These are phyloP conservation scores for Callosobruchus maculatus DNA, from an alignment of 2,888 invertebrate genomes.

Conservation along the genomic window DNA sequence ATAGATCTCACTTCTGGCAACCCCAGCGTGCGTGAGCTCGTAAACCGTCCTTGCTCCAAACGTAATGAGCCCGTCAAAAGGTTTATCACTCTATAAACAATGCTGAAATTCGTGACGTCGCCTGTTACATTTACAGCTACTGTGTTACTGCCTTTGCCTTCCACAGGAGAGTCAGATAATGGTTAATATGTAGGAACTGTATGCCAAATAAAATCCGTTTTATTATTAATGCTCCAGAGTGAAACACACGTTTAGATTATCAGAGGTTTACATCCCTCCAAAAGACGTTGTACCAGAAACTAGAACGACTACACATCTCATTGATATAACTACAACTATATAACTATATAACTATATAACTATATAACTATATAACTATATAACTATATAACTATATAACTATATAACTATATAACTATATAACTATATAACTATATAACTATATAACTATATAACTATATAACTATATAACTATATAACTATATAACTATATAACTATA, in stretches of 20 bases:
- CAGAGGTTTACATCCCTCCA: slow-evolving; percentile 19
- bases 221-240: slow-evolving; percentile 24
- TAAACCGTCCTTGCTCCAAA: slow-evolving; percentile 44
- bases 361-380: no score
- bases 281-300: neutral
- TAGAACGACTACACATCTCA: neutral
- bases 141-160: neutral
- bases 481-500: no score
- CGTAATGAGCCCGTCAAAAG: slow-evolving; percentile 46
- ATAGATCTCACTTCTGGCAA: slow-evolving; percentile 7
- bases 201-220: slow-evolving; percentile 36
- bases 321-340: no score
- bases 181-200: slow-evolving; percentile 34
- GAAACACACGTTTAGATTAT: slow-evolving; percentile 25
- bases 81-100: slow-evolving; percentile 50
- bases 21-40: slow-evolving; percentile 22
- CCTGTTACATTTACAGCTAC: slow-evolving; percentile 27
- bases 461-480: no score
- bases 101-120: slow-evolving; percentile 33
- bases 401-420: no score
- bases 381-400: no score
- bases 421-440: no score
- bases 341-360: no score
- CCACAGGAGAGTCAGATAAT: slow-evolving; percentile 29
- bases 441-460: no score